Evolutionary conservation across 2,888 invertebrate genomes (phyloP), one percentile per base, ranked within the genome.

Genomic region (Hylaea fasciaria): DNA sequence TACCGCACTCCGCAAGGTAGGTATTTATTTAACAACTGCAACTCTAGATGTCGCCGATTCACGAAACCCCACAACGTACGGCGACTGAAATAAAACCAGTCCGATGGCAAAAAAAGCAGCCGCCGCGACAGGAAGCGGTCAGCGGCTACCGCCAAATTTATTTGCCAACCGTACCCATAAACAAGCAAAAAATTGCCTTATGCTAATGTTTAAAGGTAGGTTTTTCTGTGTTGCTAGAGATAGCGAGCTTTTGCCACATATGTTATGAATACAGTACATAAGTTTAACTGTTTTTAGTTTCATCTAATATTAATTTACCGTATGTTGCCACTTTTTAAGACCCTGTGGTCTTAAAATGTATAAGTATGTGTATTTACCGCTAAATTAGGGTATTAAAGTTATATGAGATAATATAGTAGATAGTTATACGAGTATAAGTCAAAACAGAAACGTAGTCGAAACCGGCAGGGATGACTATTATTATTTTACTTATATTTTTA

Each of bases 81-180:
- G 74, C 65, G 56, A 66, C 71, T 59, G 63, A 71, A 76, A 80
- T 73, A 76, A 80, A 78, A 69, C 52, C 67, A 63, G 61, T 61
- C 60, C 74, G 58, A 65, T 59, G 50, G 65, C 64, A 65, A 69
- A 69, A 78, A 79, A 78, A 76, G 72, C 69, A 44, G 58, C 59
- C 47, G 62, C 66, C 64, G 57, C 62, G 68, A 64, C 79, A 78
- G 83, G 83, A 84, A 82, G 84, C 75, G 85, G 85, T 83, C 85
- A 83, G 77, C 78, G 81, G 70, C 80, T 74, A 77, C 77, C 79
- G 71, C 74, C 79, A 80, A 85, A 86, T 85, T 85, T 86, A 86
- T 85, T 84, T 70, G 81, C 78, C 59, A 72, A 69, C 76, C 61
- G 65, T 79, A 73, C 73, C 63, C 62, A 60, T 62, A 56, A 52